Conservation (phyloP, 2,113 vertebrate species). For the Sceloporus undulatus region DNA sequence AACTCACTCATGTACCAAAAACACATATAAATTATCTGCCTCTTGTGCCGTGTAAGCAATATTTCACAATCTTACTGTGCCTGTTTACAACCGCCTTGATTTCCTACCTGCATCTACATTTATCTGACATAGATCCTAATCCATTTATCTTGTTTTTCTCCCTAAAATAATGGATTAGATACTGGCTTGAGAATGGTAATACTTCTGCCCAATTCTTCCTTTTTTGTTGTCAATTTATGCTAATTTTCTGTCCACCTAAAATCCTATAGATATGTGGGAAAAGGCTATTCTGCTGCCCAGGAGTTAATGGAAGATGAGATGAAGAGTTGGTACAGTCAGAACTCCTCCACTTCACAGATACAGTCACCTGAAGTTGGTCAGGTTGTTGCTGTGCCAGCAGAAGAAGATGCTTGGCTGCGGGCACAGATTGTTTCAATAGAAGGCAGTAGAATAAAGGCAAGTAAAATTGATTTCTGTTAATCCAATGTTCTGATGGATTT, state of each 20-base stretch:
- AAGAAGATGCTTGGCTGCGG: constrained; percentile 88
- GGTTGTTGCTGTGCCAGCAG: constrained; percentile 84
- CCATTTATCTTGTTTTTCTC: neutral
- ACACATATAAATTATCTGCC: neutral
- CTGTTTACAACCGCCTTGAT: neutral
- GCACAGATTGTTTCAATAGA: constrained; percentile 83
- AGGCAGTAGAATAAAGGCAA: constrained; percentile 86
- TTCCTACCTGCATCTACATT: neutral
- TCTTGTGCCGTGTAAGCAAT: neutral
- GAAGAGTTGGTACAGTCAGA: constrained; percentile 83
- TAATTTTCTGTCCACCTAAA: constrained; percentile 40
- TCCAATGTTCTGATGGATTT: too few relatives aligned
- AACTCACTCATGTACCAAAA: neutral
- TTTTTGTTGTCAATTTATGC: constrained; percentile 8
- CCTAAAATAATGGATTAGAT: neutral
- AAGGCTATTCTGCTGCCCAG: constrained; percentile 88
- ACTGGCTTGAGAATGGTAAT: neutral
- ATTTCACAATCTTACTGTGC: neutral
- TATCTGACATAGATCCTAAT: neutral
- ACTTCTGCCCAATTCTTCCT: neutral
- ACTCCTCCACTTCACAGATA: constrained; percentile 50
- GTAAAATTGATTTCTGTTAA: constrained; percentile 44
- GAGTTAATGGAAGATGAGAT: constrained; percentile 91
- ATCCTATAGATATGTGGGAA: constrained; percentile 87
- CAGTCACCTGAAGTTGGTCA: constrained; percentile 78